Percentiles rank a stretch among this genome's conserved stretches.
phyloP scores from a whole-genome alignment of 1,140 invertebrate species.

The Neotoxoptera formosana region DNA sequence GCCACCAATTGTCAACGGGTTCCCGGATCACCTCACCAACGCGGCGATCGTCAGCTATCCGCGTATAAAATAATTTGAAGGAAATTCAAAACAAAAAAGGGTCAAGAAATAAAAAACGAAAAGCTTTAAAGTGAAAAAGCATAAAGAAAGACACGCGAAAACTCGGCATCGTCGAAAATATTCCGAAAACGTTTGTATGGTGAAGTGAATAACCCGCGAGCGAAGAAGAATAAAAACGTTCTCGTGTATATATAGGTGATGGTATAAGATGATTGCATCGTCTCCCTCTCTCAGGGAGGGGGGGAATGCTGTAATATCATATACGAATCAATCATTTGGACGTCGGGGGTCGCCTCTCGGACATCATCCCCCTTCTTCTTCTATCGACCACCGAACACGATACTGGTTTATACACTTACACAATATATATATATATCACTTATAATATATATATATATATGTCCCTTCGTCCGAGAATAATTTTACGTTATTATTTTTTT shows the following conservation, averaged over 20 bases:
- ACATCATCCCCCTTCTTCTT: background rate
- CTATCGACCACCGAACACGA: background rate
- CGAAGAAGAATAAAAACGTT: background rate
- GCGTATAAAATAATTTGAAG: background rate
- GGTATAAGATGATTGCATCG: background rate
- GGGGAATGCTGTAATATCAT: background rate
- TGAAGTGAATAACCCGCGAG: background rate
- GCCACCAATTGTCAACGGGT: background rate
- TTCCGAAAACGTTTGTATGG: background rate
- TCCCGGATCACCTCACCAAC: background rate
- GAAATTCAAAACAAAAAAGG: background rate
- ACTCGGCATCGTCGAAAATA: background rate
- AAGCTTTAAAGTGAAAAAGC: background rate
- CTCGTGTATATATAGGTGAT: background rate
- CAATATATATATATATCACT: background rate
- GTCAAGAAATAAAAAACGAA: background rate
- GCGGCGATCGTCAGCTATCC: background rate
- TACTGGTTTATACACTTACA: background rate
- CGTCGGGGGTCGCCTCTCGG: background rate
- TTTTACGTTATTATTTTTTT: conserved; percentile 6
- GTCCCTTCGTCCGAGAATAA: background rate
- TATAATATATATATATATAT: background rate
- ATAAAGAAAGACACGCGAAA: background rate
- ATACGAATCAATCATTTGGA: background rate
- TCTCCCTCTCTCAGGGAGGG: background rate